phyloP scores from a whole-genome alignment of 1,140 invertebrate genomes.

The Leptoteleia sp. region DNA sequence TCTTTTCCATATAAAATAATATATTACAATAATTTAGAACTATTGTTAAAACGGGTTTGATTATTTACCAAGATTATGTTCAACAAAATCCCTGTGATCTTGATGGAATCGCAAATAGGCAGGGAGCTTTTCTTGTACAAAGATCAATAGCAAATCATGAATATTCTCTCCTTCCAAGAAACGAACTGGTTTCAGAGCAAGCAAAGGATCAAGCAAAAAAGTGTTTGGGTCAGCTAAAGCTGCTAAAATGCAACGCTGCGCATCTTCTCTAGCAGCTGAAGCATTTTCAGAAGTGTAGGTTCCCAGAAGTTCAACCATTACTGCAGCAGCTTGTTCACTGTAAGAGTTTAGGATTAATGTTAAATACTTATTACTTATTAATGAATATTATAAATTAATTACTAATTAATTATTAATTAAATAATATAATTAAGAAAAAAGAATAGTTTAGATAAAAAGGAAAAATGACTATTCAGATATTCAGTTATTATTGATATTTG shows the following conservation, averaged over 20 bases:
- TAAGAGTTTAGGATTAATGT: too few species aligned
- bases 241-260: slow-evolving; percentile 96
- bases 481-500: too few species aligned
- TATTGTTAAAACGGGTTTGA: too few species aligned
- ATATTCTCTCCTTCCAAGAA: slow-evolving; percentile 98
- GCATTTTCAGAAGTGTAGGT: slow-evolving; percentile 98
- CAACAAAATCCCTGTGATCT: slow-evolving; percentile 95
- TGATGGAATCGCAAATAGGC: slow-evolving; percentile 96
- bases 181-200: slow-evolving; percentile 95
- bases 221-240: slow-evolving; percentile 96
- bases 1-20: too few species aligned
- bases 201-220: slow-evolving; percentile 95
- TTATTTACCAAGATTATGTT: slow-evolving; percentile 86
- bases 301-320: slow-evolving; percentile 97
- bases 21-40: too few species aligned
- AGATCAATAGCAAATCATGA: slow-evolving; percentile 96
- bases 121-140: slow-evolving; percentile 95
- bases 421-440: too few species aligned
- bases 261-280: slow-evolving; percentile 97
- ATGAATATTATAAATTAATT: too few species aligned
- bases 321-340: slow-evolving; percentile 94
- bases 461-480: too few species aligned
- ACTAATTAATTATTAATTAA: too few species aligned
- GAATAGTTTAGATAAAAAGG: too few species aligned
- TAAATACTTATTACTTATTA: too few species aligned